Evolutionary conservation across 2,888 invertebrate genomes (phyloP), one percentile per base, ranked within the genome.

Genomic region (Zygothrica quintamaculata): DNA sequence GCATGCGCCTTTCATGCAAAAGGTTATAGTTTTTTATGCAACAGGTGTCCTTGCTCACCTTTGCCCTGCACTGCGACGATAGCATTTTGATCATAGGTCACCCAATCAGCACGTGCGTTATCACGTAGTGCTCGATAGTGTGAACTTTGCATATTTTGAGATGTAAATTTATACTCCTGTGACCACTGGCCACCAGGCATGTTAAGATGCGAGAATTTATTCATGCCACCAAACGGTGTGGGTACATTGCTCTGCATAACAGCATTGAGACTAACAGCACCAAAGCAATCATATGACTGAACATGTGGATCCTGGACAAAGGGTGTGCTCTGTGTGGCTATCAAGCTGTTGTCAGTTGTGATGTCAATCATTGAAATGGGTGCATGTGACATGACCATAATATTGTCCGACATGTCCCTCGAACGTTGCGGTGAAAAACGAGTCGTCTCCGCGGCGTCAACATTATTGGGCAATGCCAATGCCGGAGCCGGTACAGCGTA

Each of bases 181-280:
- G 93, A 93, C 93, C 94, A 94, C 66, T 94, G 94, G 0, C 95
- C 94, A 1, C 95, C 95, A 0, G 95, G 95, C 95, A 95, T 95
- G 74, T 94, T 94, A n/a, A 94, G 90, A 81, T 95, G 94, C n/a
- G 93, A 93, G 64, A 90, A 92, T 55, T 89, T 88, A 67, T 92
- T 91, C 67, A 92, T 92, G 0, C 93, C 93, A 67, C 92, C 92
- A 70, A 93, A 94, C 0, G 95, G 95, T 60, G 93, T 93, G 0
- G 95, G 95, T 0, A 95, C 95, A 90, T 94, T 95, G 60, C 93
- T 94, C 88, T 95, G 95, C 95, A 95, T 95, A 0, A 93, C 93
- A 1, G 94, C 93, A 65, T 93, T 93, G 6, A 95, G 91, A 86
- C 92, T 94, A 0, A 95, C 92, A 6, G 94, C 93, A 1, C 94